Conservation (phyloP, 2,797 vertebrate species). For the Phaenicophaeus curvirostris region DNA sequence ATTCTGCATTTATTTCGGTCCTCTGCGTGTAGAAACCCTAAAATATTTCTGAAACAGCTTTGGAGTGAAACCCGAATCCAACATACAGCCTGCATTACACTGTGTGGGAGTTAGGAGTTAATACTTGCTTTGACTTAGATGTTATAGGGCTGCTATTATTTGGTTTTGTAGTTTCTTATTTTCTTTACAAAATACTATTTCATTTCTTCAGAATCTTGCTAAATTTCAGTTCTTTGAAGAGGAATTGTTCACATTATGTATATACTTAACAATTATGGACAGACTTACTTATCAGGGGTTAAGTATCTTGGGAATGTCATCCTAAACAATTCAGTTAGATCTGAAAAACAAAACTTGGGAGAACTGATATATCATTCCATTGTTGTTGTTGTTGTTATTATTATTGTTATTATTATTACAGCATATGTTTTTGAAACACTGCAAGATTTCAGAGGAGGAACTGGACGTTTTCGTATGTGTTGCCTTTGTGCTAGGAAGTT, state of each 20-base stretch:
- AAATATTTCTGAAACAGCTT: not conserved
- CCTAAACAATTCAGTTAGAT: not conserved
- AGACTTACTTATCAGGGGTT: not conserved
- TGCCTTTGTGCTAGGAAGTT: not conserved
- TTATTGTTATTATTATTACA: not conserved
- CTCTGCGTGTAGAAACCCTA: not conserved
- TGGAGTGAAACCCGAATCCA: not conserved
- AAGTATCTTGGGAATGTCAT: not conserved
- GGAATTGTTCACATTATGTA: not conserved
- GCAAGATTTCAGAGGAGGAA: not conserved
- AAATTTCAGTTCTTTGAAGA: not conserved
- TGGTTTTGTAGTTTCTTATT: not conserved
- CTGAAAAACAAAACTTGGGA: too few relatives aligned
- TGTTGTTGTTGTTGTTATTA: too few relatives aligned
- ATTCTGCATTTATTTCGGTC: not conserved
- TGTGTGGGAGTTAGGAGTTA: not conserved
- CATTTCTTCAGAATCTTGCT: not conserved
- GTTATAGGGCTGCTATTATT: accelerated
- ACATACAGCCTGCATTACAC: not conserved
- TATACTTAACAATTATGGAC: not conserved
- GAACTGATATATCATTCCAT: too few relatives aligned
- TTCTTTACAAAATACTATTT: not conserved
- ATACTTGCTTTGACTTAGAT: not conserved
- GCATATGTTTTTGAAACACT: not conserved
- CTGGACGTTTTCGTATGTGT: not conserved